A percentile compares a stretch with the other conserved stretches of the same genome.
Conservation (phyloP, 1,140 invertebrate species). For the Uloborus diversus region DNA sequence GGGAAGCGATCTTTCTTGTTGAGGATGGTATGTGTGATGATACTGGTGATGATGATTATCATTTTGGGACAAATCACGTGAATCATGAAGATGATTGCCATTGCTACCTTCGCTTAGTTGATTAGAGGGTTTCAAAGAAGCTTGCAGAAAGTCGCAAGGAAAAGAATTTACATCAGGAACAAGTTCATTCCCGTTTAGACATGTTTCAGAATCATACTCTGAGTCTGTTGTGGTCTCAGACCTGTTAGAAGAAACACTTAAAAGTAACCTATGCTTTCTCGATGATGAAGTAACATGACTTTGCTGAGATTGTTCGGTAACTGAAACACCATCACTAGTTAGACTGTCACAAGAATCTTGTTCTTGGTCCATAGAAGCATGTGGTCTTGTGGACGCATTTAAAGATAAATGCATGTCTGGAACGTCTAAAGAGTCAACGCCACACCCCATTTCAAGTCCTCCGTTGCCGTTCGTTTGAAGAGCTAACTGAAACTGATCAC, state of each 20-base stretch:
- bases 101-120: constrained; percentile 1
- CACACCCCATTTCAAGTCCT: neutral
- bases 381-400: constrained; percentile 1
- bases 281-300: constrained; percentile 8
- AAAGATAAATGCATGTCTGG: neutral
- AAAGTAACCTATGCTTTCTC: constrained; percentile 39
- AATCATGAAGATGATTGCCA: neutral
- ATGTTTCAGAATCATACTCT: constrained; percentile 61
- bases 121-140: constrained; percentile 16
- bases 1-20: neutral
- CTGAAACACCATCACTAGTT: constrained; percentile 15
- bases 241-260: constrained; percentile 36
- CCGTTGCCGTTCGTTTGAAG: constrained; percentile 3
- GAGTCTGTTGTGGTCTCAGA: constrained; percentile 46
- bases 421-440: constrained; percentile 14
- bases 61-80: constrained; percentile 7
- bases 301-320: constrained; percentile 10
- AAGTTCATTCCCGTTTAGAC: constrained; percentile 51
- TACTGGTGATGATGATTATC: constrained; percentile 30
- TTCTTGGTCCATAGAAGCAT: constrained; percentile 16
- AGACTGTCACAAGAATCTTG: constrained; percentile 52
- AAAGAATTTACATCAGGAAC: constrained; percentile 15
- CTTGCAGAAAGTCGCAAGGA: constrained; percentile 31
- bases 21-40: constrained; percentile 13
- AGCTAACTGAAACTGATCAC: constrained; percentile 5